Evolutionary conservation across 2,797 vertebrate genomes (phyloP).

Genomic region (Lepus townsendii): DNA sequence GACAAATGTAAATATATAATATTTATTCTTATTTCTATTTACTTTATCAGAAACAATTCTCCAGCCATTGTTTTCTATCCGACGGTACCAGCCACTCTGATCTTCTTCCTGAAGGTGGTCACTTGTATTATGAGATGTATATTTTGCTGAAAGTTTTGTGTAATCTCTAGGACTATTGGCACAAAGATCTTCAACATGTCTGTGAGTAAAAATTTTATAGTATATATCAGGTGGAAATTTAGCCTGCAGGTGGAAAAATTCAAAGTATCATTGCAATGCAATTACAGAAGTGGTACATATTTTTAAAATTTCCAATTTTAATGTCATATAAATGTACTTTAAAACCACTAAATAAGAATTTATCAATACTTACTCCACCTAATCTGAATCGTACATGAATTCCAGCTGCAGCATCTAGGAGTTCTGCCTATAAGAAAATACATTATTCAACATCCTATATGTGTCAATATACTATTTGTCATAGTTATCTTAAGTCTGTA

Average conservation of each 20-base stretch:
- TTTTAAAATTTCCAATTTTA: conserved; percentile 20
- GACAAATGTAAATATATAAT: conserved; percentile 5
- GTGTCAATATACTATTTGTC: conserved; percentile 21
- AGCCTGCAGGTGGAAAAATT: conserved; percentile 83
- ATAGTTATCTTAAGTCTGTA: background rate
- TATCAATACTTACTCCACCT: conserved; percentile 87
- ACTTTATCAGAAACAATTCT: conserved; percentile 89
- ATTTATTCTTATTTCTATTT: conserved; percentile 39
- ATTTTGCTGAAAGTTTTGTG: conserved; percentile 82
- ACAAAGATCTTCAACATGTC: conserved; percentile 91
- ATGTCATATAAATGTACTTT: conserved; percentile 50
- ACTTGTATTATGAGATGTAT: conserved; percentile 73
- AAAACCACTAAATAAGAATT: conserved; percentile 49
- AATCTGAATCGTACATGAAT: conserved; percentile 90
- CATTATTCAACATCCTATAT: conserved; percentile 28
- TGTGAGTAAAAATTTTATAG: conserved; percentile 93
- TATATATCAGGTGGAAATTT: conserved; percentile 92
- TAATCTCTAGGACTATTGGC: conserved; percentile 92
- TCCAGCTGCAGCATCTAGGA: conserved; percentile 90
- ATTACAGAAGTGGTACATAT: background rate
- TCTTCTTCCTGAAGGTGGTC: conserved; percentile 79
- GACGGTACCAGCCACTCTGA: conserved; percentile 89
- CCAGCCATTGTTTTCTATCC: conserved; percentile 93
- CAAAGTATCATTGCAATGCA: conserved; percentile 63
- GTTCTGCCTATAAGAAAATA: conserved; percentile 87